Percentiles rank a stretch among this genome's conserved stretches.
phyloP scores from a whole-genome alignment of 1,140 invertebrate genomes.

The Doryteuthis pealeii region DNA sequence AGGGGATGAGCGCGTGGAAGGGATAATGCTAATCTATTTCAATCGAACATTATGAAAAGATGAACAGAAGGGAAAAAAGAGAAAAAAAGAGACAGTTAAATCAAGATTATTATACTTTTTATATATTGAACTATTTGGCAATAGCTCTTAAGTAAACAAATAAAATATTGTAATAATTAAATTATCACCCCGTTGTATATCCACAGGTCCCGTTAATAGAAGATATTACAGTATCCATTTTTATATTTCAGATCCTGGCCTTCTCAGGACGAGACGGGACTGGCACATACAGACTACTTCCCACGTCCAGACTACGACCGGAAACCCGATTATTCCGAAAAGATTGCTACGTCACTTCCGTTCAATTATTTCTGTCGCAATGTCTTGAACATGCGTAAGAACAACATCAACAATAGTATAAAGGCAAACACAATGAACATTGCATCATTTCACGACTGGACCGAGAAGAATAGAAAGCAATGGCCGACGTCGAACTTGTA shows the following conservation, averaged over 20 bases:
- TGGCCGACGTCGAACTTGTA: neutral
- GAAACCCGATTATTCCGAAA: neutral
- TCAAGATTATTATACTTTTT: too few species aligned
- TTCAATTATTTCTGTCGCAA: neutral
- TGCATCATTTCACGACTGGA: conserved; percentile 10
- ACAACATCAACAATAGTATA: neutral
- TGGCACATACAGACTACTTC: neutral
- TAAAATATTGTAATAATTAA: too few species aligned
- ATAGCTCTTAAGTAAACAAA: too few species aligned
- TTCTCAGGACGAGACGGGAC: neutral
- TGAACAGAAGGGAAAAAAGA: too few species aligned
- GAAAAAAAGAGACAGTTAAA: too few species aligned
- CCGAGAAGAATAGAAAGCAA: neutral
- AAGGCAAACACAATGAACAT: neutral
- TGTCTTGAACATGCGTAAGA: neutral
- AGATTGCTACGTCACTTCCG: neutral
- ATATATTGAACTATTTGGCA: too few species aligned
- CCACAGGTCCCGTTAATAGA: too few species aligned
- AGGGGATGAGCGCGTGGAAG: too few species aligned
- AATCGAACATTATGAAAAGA: too few species aligned
- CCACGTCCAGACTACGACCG: neutral
- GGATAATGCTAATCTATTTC: too few species aligned
- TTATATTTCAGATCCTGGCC: neutral
- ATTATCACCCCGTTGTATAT: too few species aligned
- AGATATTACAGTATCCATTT: neutral